Evolutionary conservation across 1,140 invertebrate genomes (phyloP).

Genomic region (Drosophila cardini): DNA sequence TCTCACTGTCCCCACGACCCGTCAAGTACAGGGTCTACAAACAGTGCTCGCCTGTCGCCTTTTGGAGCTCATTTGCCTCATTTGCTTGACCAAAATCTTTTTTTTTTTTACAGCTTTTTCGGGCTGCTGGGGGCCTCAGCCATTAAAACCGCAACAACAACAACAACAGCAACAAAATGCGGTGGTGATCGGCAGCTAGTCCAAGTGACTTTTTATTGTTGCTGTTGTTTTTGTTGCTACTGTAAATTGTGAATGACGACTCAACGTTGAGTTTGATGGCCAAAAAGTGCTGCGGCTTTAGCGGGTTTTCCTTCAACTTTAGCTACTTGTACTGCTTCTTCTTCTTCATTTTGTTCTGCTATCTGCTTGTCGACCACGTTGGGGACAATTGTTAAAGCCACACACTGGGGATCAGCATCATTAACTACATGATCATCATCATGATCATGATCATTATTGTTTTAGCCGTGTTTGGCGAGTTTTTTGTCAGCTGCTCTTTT

Average conservation of each 20-base stretch:
- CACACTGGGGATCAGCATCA: background rate
- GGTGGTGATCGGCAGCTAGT: conserved; percentile 62
- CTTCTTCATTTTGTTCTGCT: too few relatives aligned
- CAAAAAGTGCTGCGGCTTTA: conserved; percentile 15
- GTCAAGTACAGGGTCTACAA: background rate
- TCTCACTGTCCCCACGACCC: too few relatives aligned
- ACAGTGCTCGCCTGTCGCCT: conserved; percentile 22
- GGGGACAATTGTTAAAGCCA: conserved; percentile 64
- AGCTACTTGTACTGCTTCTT: too few relatives aligned
- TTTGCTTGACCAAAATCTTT: conserved; percentile 67
- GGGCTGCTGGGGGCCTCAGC: conserved; percentile 27
- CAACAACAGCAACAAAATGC: conserved; percentile 53
- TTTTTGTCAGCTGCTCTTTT: conserved; percentile 44
- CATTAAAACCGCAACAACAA: conserved; percentile 62
- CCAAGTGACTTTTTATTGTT: conserved; percentile 44
- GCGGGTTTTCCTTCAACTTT: background rate
- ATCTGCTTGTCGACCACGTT: conserved; percentile 1
- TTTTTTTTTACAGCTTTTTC: conserved; percentile 67
- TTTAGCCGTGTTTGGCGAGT: conserved; percentile 9
- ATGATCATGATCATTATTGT: background rate
- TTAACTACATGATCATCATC: conserved; percentile 4
- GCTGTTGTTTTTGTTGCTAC: conserved; percentile 44
- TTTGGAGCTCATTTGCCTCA: conserved; percentile 66
- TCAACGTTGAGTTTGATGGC: conserved; percentile 37
- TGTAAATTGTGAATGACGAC: conserved; percentile 64